Evolutionary conservation across 2,888 invertebrate genomes (phyloP).

Genomic region (Piscicola geometra): DNA sequence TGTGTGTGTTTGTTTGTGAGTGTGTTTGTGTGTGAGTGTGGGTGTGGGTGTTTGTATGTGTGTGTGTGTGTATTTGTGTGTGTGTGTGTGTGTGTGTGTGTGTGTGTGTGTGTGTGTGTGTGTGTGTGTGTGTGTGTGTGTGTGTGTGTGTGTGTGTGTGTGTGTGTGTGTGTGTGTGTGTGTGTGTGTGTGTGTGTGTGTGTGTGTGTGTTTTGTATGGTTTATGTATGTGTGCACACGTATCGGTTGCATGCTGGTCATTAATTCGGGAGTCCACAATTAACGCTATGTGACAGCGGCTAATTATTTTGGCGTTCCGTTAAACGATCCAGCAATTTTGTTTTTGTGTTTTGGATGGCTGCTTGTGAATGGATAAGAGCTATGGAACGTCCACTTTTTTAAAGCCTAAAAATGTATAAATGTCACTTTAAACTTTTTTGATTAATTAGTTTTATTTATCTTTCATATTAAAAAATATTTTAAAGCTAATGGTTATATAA

Average conservation of each 20-base stretch:
- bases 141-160: neutral
- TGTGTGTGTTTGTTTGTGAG: slow-evolving; percentile 2
- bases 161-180: slow-evolving; percentile 8
- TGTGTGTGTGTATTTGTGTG: slow-evolving; percentile 17
- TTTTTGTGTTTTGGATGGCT: no score
- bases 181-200: neutral
- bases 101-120: slow-evolving; percentile 17
- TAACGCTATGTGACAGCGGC: slow-evolving; percentile 11
- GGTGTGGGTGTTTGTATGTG: slow-evolving; percentile 9
- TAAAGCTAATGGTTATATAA: no score
- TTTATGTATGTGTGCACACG: neutral
- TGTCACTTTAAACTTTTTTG: no score
- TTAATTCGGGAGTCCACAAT: slow-evolving; percentile 15
- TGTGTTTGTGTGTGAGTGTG: neutral
- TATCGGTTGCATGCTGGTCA: neutral
- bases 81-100: slow-evolving; percentile 23
- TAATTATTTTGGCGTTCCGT: slow-evolving; percentile 14
- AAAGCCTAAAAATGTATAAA: no score
- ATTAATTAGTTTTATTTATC: no score
- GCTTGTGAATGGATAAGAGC: no score
- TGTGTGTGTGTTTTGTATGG: neutral
- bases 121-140: slow-evolving; percentile 10
- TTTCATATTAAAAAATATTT: no score
- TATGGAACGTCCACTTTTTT: no score
- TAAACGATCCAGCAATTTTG: no score